Percentiles rank a stretch among this genome's conserved stretches.
Conservation (phyloP, 2,888 invertebrate genomes). For the Eutolmus rufibarbis region DNA sequence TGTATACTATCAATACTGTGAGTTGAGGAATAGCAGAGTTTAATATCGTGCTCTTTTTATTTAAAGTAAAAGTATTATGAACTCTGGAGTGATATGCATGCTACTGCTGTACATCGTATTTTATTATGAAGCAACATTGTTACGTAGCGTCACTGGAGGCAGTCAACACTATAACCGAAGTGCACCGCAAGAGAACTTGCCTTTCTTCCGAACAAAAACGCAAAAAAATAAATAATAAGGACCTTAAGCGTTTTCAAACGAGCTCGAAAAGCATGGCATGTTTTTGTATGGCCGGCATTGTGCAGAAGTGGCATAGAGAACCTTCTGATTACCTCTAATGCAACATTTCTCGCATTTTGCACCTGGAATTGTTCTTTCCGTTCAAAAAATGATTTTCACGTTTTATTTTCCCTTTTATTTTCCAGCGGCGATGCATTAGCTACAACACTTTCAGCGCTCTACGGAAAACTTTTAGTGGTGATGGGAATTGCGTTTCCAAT, state of each 20-base stretch:
- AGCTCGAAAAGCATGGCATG: not conserved
- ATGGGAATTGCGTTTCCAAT: slow-evolving; percentile 96
- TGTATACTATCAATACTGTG: too few species aligned
- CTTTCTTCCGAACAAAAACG: not conserved
- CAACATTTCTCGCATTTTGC: not conserved
- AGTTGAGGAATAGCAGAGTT: too few species aligned
- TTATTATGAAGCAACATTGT: too few species aligned
- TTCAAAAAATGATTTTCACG: not conserved
- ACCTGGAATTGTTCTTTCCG: not conserved
- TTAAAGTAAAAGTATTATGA: too few species aligned
- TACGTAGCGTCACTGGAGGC: not conserved
- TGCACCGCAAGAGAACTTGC: not conserved
- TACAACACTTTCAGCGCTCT: slow-evolving; percentile 88
- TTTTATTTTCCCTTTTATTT: slow-evolving; percentile 49
- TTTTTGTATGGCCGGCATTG: not conserved
- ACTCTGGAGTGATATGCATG: too few species aligned
- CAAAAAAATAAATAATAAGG: not conserved
- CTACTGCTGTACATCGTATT: too few species aligned
- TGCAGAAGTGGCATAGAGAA: not conserved
- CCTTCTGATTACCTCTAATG: not conserved
- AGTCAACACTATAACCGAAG: not conserved
- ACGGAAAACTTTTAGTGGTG: slow-evolving; percentile 91
- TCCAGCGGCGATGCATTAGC: slow-evolving; percentile 83
- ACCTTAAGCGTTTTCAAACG: not conserved
- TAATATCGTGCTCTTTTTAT: too few species aligned